Percentiles rank a stretch among this genome's conserved stretches.
These are phyloP conservation scores for Polymixis flavicincta DNA, from an alignment of 2,888 invertebrate genomes.

Conservation along the genomic window DNA sequence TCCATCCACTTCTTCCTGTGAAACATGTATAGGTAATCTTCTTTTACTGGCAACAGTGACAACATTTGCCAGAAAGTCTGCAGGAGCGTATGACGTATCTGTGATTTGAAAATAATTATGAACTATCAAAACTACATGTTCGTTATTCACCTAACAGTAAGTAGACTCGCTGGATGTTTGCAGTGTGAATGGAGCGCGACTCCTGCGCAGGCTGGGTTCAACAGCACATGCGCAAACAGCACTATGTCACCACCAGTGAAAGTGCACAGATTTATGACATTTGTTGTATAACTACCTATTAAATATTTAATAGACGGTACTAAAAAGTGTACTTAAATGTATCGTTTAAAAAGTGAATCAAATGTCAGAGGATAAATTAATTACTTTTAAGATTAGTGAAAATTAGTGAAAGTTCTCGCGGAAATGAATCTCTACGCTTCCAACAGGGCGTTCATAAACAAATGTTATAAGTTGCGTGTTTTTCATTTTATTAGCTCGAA, in stretches of 20 bases:
- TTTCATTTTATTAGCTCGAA: background rate
- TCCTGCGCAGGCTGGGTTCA: conserved; percentile 70
- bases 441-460: no score
- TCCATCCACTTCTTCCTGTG: background rate
- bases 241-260: conserved; percentile 59
- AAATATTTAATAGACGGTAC: background rate
- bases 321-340: background rate
- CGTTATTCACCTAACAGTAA: conserved; percentile 31
- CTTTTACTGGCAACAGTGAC: background rate
- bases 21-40: background rate
- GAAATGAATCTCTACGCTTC: no score
- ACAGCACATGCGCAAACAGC: conserved; percentile 72
- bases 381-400: no score
- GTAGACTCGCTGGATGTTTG: conserved; percentile 62
- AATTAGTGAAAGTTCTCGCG: no score
- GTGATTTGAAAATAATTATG: background rate
- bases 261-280: conserved; percentile 62
- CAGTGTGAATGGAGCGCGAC: conserved; percentile 66
- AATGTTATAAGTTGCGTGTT: no score
- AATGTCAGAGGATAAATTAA: no score
- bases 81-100: background rate
- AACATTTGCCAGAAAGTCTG: background rate
- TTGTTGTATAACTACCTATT: conserved; percentile 63
- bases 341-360: background rate
- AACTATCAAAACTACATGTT: conserved; percentile 27